A percentile compares a stretch with the other conserved stretches of the same genome.
Conservation (phyloP, 1,140 invertebrate genomes). For the Drosophila santomea region DNA sequence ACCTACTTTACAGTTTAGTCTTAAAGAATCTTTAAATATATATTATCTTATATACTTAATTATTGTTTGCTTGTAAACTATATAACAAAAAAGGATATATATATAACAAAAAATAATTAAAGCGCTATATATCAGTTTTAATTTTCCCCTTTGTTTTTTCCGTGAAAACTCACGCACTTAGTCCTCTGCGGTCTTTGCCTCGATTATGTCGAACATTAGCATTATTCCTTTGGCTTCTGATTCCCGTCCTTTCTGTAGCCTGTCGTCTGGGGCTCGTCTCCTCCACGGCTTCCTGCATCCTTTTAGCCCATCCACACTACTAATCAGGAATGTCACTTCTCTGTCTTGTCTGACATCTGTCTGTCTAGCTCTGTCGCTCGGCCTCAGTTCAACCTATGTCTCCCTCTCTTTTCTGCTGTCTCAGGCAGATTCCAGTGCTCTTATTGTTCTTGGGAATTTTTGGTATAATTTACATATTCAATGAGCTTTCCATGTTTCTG, state of each 20-base stretch:
- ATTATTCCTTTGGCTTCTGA: constrained; percentile 65
- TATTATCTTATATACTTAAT: no score
- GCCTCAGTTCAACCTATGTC: neutral
- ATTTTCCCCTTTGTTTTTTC: neutral
- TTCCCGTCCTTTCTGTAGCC: constrained; percentile 6
- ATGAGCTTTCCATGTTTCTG: constrained; percentile 62
- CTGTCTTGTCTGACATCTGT: constrained; percentile 72
- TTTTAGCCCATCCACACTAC: constrained; percentile 16
- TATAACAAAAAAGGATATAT: no score
- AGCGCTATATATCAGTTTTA: no score
- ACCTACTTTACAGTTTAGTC: no score
- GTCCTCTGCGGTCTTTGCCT: constrained; percentile 39
- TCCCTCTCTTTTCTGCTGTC: neutral
- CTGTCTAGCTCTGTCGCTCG: constrained; percentile 31
- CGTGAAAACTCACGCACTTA: constrained; percentile 3
- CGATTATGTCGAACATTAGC: constrained; percentile 66
- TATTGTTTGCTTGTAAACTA: no score
- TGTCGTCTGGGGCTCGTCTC: constrained; percentile 45
- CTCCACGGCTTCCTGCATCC: neutral
- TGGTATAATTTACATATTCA: constrained; percentile 82
- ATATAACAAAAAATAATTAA: no score
- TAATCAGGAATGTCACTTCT: constrained; percentile 50
- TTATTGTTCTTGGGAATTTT: constrained; percentile 61
- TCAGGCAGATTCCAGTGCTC: constrained; percentile 38
- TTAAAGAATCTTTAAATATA: no score